These are phyloP conservation scores for Smutsia gigantea DNA, from an alignment of 2,797 vertebrate species.

Conservation along the genomic window DNA sequence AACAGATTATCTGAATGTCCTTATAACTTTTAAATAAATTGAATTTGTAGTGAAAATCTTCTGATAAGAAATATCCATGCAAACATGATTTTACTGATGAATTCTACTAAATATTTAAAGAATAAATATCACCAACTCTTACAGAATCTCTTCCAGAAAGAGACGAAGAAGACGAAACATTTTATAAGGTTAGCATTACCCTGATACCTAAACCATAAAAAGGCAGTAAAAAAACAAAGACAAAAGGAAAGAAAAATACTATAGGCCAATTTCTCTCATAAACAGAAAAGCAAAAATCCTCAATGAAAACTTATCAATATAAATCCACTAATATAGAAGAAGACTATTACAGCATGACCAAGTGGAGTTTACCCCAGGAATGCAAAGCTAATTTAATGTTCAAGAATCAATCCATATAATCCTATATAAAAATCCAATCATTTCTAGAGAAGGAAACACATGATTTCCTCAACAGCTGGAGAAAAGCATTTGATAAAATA, in stretches of 20 bases:
- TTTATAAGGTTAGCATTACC: neutral
- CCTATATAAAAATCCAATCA: neutral
- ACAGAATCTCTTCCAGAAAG: neutral
- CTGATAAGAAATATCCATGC: neutral
- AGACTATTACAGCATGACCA: neutral
- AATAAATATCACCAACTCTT: neutral
- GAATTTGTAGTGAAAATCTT: neutral
- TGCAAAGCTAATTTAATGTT: neutral
- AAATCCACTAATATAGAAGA: neutral
- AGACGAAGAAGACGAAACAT: neutral
- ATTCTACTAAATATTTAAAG: neutral
- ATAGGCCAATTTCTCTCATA: neutral
- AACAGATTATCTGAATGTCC: neutral
- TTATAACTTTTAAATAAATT: neutral
- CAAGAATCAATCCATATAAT: neutral
- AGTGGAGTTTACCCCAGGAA: neutral
- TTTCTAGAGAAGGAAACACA: neutral
- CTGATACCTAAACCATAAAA: neutral
- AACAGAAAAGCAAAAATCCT: neutral
- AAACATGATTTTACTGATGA: neutral
- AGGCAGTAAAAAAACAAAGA: neutral
- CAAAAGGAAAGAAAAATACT: neutral
- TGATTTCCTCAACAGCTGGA: neutral
- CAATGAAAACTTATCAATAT: neutral
- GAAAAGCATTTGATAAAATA: neutral